phyloP scores from a whole-genome alignment of 2,888 invertebrate species.

The Melinaea marsaeus region DNA sequence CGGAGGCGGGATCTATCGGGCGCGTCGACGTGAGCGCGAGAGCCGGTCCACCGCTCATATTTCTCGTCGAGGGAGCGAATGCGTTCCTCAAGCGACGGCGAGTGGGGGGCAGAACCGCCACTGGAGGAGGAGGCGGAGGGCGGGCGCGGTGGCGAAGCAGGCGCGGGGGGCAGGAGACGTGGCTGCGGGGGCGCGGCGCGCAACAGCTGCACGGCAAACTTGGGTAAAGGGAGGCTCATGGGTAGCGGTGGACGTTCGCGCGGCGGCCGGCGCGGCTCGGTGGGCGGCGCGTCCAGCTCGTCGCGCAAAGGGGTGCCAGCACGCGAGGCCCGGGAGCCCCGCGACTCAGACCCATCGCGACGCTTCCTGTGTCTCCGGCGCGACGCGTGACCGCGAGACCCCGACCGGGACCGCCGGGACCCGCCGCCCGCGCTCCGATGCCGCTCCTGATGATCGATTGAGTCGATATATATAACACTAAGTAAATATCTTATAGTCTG shows the following conservation, averaged over 20 bases:
- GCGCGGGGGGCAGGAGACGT: conserved; percentile 70
- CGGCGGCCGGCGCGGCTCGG: conserved; percentile 85
- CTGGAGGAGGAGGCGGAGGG: conserved; percentile 87
- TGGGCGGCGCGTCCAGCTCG: conserved; percentile 85
- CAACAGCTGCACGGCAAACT: conserved; percentile 87
- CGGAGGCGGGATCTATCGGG: conserved; percentile 79
- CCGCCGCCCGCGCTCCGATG: conserved; percentile 53
- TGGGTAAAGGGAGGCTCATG: conserved; percentile 90
- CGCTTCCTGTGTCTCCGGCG: conserved; percentile 66
- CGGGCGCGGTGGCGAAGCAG: conserved; percentile 82
- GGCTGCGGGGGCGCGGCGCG: conserved; percentile 73
- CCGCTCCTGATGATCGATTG: conserved; percentile 50
- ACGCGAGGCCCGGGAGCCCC: conserved; percentile 81
- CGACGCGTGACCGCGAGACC: conserved; percentile 54
- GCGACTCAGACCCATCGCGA: conserved; percentile 68
- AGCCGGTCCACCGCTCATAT: conserved; percentile 91
- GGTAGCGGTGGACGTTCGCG: conserved; percentile 81
- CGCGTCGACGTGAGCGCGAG: conserved; percentile 78
- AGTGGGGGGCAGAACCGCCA: conserved; percentile 84
- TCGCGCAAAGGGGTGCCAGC: conserved; percentile 92
- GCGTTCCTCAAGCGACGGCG: conserved; percentile 90
- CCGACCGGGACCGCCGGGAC: conserved; percentile 54
- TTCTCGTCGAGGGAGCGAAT: conserved; percentile 95
- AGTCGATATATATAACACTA: neutral
- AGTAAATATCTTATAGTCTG: too few species aligned